phyloP scores from a whole-genome alignment of 2,113 vertebrate genomes.

The Macroglossus sobrinus region DNA sequence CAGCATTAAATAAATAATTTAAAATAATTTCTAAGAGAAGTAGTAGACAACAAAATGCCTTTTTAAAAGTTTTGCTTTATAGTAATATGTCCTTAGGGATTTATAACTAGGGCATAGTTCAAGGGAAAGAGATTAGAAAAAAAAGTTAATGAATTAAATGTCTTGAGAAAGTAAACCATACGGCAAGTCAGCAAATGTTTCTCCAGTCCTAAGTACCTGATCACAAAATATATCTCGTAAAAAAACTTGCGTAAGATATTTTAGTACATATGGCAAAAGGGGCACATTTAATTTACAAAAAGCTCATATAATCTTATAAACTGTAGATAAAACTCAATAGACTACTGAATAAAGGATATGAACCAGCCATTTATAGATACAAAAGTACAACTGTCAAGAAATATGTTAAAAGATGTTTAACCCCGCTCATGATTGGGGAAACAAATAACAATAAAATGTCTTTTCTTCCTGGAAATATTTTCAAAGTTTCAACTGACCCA shows the following conservation, averaged over 20 bases:
- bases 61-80: conserved; percentile 26
- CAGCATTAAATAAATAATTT: background rate
- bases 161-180: conserved; percentile 11
- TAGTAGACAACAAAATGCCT: background rate
- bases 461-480: background rate
- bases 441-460: background rate
- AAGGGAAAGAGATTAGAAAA: background rate
- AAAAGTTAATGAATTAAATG: conserved; percentile 5
- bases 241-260: conserved; percentile 5
- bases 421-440: background rate
- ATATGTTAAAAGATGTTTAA: conserved; percentile 22
- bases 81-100: background rate
- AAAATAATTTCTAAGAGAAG: conserved; percentile 30
- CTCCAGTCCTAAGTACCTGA: background rate
- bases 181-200: conserved; percentile 5
- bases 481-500: conserved; percentile 12
- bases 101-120: background rate
- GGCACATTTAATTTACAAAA: background rate
- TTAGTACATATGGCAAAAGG: background rate
- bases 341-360: background rate
- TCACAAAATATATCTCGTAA: background rate
- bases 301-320: background rate
- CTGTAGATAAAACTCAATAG: background rate
- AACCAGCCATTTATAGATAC: background rate
- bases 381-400: background rate